Evolutionary conservation across 2,888 invertebrate genomes (phyloP), one percentile per base, ranked within the genome.

Genomic region (Gasteruption jaculator): DNA sequence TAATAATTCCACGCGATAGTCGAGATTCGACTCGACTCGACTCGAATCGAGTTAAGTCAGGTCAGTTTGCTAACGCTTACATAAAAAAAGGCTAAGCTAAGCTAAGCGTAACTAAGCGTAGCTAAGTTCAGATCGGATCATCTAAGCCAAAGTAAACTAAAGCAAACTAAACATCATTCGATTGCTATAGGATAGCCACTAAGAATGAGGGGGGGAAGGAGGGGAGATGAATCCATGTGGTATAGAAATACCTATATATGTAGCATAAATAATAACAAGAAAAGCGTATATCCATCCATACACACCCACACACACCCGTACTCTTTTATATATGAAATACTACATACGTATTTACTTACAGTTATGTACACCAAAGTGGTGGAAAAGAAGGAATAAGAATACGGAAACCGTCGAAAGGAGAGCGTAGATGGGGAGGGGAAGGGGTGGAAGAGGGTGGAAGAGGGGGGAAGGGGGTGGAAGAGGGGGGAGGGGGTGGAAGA

Each of bases 11-110:
- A n/a, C 27, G 43, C 41, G 43, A 54, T 52, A 45, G 54, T 56
- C n/a, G n/a, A n/a, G n/a, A n/a, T n/a, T n/a, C n/a, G n/a, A n/a
- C n/a, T n/a, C n/a, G n/a, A n/a, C n/a, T n/a, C n/a, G n/a, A n/a
- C n/a, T n/a, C n/a, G n/a, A n/a, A n/a, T n/a, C n/a, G n/a, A n/a
- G n/a, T n/a, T 58, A 50, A 48, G 57, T 47, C 48, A 58, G 58
- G 57, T 58, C 58, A 58, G 58, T 58, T 58, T 53, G 48, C 51
- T 51, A 57, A 14, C n/a, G 55, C 53, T 58, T 51, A 53, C 45
- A 54, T 54, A 56, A 56, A 57, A n/a, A 54, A 50, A 53, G 44
- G 40, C 52, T 53, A 57, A 55, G 50, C 50, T n/a, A 37, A 55
- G 47, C 43, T 18, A 32, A 45, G 30, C 33, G 41, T 30, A 46